Percentiles rank a stretch among this genome's conserved stretches.
phyloP scores from a whole-genome alignment of 2,888 invertebrate species.

The Xanthia togata region DNA sequence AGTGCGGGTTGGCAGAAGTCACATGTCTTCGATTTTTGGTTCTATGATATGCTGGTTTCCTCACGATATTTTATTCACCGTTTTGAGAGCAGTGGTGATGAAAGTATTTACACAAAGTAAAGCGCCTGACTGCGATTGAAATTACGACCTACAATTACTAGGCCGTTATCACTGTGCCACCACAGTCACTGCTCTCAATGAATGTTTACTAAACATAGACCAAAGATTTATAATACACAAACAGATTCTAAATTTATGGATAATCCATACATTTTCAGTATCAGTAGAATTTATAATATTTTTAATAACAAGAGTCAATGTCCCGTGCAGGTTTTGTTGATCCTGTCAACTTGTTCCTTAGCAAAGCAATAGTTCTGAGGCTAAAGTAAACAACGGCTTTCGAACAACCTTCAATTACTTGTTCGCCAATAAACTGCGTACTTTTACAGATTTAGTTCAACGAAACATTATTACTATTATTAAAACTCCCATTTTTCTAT shows the following conservation, averaged over 20 bases:
- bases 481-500: slow-evolving; percentile 40
- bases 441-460: slow-evolving; percentile 49
- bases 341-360: slow-evolving; percentile 39
- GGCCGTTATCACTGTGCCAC: no score
- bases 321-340: slow-evolving; percentile 24
- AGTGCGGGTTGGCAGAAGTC: no score
- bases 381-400: slow-evolving; percentile 45
- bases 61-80: no score
- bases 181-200: no score
- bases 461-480: slow-evolving; percentile 49
- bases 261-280: slow-evolving; percentile 4
- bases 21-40: no score
- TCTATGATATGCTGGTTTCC: no score
- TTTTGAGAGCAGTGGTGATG: no score
- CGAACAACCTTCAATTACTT: slow-evolving; percentile 49
- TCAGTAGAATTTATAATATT: background rate
- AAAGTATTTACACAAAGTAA: no score
- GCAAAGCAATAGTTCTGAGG: slow-evolving; percentile 52
- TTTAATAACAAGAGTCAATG: slow-evolving; percentile 13
- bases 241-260: no score
- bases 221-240: background rate
- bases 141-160: no score
- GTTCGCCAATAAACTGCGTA: slow-evolving; percentile 51
- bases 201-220: background rate
- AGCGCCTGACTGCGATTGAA: no score